Evolutionary conservation across 2,888 invertebrate genomes (phyloP).

Genomic region (Dysmachus trigonus): DNA sequence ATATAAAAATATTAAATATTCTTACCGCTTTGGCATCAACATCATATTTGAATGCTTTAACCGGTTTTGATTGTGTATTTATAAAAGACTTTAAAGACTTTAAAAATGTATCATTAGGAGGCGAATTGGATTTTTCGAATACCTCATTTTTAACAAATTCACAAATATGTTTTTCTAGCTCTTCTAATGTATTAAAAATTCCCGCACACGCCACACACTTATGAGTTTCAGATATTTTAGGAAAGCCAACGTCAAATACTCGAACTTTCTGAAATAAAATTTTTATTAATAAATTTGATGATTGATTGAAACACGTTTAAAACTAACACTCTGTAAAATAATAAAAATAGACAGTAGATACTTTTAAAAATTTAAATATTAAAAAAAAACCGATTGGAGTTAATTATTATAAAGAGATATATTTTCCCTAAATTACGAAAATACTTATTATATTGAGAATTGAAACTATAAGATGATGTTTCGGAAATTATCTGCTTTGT

Average conservation of each 20-base stretch:
- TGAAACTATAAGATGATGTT: too few relatives aligned
- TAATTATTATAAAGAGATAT: too few relatives aligned
- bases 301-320: too few relatives aligned
- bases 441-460: too few relatives aligned
- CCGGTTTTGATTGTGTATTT: background rate
- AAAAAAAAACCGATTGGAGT: too few relatives aligned
- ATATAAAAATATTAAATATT: background rate
- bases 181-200: background rate
- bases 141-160: background rate
- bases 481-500: too few relatives aligned
- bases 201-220: background rate
- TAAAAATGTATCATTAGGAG: background rate
- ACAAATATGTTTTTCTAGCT: background rate
- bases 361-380: too few relatives aligned
- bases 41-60: background rate
- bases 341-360: too few relatives aligned
- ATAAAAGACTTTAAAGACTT: background rate
- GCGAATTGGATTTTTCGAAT: background rate
- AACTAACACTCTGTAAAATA: too few relatives aligned
- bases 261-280: constrained; percentile 60
- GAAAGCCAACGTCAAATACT: constrained; percentile 69
- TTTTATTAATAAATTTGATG: background rate
- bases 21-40: background rate
- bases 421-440: too few relatives aligned
- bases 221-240: background rate